These are phyloP conservation scores for Drosophila niveifrons DNA, from an alignment of 2,888 invertebrate species.

Conservation along the genomic window DNA sequence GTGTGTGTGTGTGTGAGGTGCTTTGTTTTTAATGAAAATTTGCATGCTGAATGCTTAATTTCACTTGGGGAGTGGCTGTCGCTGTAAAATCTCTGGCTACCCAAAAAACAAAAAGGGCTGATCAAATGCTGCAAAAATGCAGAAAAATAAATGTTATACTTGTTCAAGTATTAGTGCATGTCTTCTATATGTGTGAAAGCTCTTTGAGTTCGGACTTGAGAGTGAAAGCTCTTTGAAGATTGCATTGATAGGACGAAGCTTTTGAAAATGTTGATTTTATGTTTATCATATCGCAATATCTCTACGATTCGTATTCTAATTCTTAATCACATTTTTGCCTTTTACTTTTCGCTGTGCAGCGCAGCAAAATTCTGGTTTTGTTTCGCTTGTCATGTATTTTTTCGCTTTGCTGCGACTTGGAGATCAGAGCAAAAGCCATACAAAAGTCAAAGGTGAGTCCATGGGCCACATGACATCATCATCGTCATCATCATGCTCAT, in stretches of 20 bases:
- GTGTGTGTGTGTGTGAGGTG: conserved; percentile 27
- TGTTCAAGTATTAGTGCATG: conserved; percentile 20
- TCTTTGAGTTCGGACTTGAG: no score
- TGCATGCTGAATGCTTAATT: conserved; percentile 78
- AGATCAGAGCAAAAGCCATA: conserved; percentile 40
- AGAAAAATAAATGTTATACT: conserved; percentile 2
- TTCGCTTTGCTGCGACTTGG: conserved; percentile 18
- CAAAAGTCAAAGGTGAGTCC: conserved; percentile 75
- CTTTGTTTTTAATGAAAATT: conserved; percentile 74
- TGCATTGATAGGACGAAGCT: conserved; percentile 36
- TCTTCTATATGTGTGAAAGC: no score
- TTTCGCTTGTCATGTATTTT: neutral
- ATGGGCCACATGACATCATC: conserved; percentile 61
- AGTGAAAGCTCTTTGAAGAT: no score
- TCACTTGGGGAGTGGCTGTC: conserved; percentile 48
- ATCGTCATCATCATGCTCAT: conserved; percentile 18
- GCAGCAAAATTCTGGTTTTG: conserved; percentile 63
- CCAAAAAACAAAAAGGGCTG: conserved; percentile 1
- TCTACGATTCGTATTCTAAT: conserved; percentile 6
- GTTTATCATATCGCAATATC: neutral
- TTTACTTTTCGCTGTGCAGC: conserved; percentile 44
- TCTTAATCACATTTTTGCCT: conserved; percentile 33
- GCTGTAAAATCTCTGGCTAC: conserved; percentile 9
- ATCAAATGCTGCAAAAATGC: conserved; percentile 17
- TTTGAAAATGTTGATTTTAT: conserved; percentile 5